Evolutionary conservation across 1,140 invertebrate genomes (phyloP), one percentile per base, ranked within the genome.

Genomic region (Cylas formicarius): DNA sequence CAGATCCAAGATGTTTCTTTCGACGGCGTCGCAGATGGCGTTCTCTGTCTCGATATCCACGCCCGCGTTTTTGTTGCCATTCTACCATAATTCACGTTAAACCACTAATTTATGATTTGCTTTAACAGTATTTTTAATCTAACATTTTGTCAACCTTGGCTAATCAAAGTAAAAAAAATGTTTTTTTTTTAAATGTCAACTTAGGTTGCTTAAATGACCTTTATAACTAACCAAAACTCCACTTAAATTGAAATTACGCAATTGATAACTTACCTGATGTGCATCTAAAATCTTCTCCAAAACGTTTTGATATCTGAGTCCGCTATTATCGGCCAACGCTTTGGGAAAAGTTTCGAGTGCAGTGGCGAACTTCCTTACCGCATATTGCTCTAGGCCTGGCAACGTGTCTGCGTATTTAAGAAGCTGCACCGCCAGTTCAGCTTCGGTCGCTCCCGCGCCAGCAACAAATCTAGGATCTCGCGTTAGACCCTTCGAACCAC

Each of bases 381-480:
- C 86, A 70, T 99, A 99, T 63, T 99, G 96, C 62, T 97, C 92
- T 37, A 99, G 70, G 5, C 95, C 95, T 2, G 93, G 88, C 27
- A 91, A 69, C 21, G 86, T 93, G 54, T 96, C 90, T 3, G 90
- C 94, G 66, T 82, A 95, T 19, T 81, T 75, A 4, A 82, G 71
- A 10, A 99, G 74, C 60, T 88, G 81, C 33, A 83, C 78, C 4
- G 94, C 90, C 19, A 99, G 68, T 69, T 97, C 91, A 47, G 97
- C 84, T 74, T 99, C 97, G 4, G 77, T 78, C 5, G 96, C 93
- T 18, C 96, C 96, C 40, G 89, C 97, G 36, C 97, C 97, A 32
- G 95, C 76, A 20, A 99, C 65, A 55, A 95, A 83, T 63, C 82
- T 76, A 13, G 78, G 78, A 66, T 90, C 81, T 35, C 69, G 63